Base-by-base conservation (phyloP, 2,113 vertebrate species). In the Mungos mungo region DNA sequence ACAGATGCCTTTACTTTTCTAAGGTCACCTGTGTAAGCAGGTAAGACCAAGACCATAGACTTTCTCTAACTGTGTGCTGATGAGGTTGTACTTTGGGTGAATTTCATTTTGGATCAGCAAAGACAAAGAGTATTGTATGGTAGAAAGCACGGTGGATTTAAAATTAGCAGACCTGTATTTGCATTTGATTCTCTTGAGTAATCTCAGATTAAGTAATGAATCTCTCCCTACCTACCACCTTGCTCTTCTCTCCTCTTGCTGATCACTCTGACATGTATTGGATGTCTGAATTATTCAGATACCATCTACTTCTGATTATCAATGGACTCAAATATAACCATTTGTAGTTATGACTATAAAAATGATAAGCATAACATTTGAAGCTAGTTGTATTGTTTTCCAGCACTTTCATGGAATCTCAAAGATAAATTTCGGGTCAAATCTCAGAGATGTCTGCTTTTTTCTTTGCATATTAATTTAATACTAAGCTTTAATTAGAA, bases 21-120 rank as follows among this genome's bases (percentile, higher is more conserved):
- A 93, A 92, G 60, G 16, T 54, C 11, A 33, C 14, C 41, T 76
- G 11, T 35, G 35, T 88, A 18, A 81, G n/a, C 45, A 29, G 21
- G 21, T 81, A 27, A 86, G 66, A 96, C 57, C 11, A 71, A 93
- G 31, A 27, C 76, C 92, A 93, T 25, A 77, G 23, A 25, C 27
- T 31, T 77, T 81, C 31, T 31, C 14, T 19, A 31, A 29, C 19
- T 77, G 29, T 91, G 35, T 69, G 52, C 8, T 79, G 86, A 45
- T 52, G 45, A 86, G 25, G n/a, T 69, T 65, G 2, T 57, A 74
- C 57, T 93, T 92, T 57, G 47, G 65, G 57, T 72, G 50, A 96
- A 65, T 93, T 84, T 47, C 12, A 93, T 87, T 87, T 95, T 47
- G 10, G 88, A 76, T 89, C 77, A 84, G 13, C 65, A 81, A 92